Base-by-base conservation (phyloP, 1,140 invertebrate genomes). In the Heliothis subflexa region DNA sequence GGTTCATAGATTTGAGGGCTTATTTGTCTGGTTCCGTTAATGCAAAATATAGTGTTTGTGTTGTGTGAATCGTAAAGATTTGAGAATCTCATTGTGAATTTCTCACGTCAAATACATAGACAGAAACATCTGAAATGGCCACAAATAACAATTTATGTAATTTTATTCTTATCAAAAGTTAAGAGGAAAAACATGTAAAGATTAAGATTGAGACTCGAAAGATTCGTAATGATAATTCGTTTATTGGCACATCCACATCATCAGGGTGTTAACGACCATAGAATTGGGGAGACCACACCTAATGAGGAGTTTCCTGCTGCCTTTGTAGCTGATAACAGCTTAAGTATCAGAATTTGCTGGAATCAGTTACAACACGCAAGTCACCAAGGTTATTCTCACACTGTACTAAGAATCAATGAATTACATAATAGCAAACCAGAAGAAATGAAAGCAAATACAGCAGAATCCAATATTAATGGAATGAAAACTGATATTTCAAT, bases 241-340 rank as follows among this genome's bases (percentile, higher is more conserved):
- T 70, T 25, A 70, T 70, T 52, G 47, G 21, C 13, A 52, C 66
- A 50, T 50, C 66, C 47, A 18, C 14, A 18, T 50, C 66, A 70
- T 21, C 18, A 68, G 16, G 64, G 62, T 28, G 21, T 28, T 25
- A 13, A 59, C 11, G 62, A 50, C 64, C 47, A 16, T 40, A 16
- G 47, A 50, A 52, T 70, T 49, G 33, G 47, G 47, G 18, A 70
- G 47, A 52, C 21, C 12, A 12, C n/a, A 70, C 21, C 5, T 70
- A 70, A 70, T 70, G 66, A 25, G 66, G 21, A 28, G 21, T 14
- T 50, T 70, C 66, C 66, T 70, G 47, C 3, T 25, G 40, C 66
- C 28, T 70, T 70, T 50, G 66, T 25, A 4, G 47, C 45, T 28
- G 14, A 18, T 70, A 25, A 52, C 45, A 28, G 18, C 16, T 50